Percentiles rank a stretch among this genome's conserved stretches.
Evolutionary conservation across 2,113 vertebrate species (phyloP).

Genomic region (Peromyscus maniculatus): DNA sequence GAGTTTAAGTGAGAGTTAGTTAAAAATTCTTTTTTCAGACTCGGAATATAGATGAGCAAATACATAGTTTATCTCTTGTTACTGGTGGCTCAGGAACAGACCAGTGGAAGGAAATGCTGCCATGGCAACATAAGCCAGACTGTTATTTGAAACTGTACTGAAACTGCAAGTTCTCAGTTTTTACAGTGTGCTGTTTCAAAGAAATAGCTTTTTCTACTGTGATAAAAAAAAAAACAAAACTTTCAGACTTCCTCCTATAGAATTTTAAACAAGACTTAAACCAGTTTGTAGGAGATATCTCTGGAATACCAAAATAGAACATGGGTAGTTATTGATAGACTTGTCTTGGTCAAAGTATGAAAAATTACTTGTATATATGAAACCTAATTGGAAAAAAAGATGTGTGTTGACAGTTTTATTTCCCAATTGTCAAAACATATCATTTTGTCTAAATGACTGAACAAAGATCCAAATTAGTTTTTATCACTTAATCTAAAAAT

Average conservation of each 20-base stretch:
- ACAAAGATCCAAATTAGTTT: conserved; percentile 33
- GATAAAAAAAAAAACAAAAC: conserved; percentile 51
- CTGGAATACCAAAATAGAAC: conserved; percentile 51
- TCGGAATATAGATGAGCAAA: conserved; percentile 60
- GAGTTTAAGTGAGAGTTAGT: conserved; percentile 60
- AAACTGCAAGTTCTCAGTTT: conserved; percentile 69
- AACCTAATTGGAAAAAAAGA: conserved; percentile 33
- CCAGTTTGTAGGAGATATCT: conserved; percentile 34
- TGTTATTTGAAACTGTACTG: conserved; percentile 71
- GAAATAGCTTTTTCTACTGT: conserved; percentile 50
- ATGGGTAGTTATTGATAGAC: conserved; percentile 42
- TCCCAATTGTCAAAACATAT: conserved; percentile 5
- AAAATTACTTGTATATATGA: conserved; percentile 44
- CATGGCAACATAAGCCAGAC: conserved; percentile 76
- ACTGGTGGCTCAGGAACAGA: conserved; percentile 49
- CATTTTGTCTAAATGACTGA: conserved; percentile 6
- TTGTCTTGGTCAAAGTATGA: conserved; percentile 44
- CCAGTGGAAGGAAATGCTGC: conserved; percentile 72
- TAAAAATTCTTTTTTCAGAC: conserved; percentile 64
- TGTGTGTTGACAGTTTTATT: conserved; percentile 49
- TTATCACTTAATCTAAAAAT: conserved; percentile 39
- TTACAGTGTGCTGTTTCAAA: conserved; percentile 72
- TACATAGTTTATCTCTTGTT: conserved; percentile 53
- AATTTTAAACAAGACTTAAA: conserved; percentile 67
- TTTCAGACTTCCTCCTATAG: conserved; percentile 29